Conservation (phyloP, 2,797 vertebrate genomes). For the Ispidina picta region DNA sequence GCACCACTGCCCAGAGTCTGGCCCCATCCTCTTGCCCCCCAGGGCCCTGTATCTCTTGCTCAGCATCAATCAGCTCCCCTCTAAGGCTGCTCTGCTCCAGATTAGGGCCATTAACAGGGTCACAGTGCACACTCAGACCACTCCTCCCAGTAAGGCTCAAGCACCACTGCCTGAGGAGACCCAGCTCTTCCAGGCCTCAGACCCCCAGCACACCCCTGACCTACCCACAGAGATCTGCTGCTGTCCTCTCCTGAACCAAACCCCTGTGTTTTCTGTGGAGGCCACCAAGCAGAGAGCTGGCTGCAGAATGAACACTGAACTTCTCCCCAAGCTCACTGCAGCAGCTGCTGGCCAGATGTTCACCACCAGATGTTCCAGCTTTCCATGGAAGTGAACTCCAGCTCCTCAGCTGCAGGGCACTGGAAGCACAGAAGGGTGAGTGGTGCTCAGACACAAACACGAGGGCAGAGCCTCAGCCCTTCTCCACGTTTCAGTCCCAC, state of each 20-base stretch:
- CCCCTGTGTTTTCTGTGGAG: fast-evolving
- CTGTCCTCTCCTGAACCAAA: not conserved
- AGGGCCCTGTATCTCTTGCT: no score
- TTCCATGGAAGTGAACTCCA: fast-evolving
- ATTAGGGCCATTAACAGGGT: fast-evolving
- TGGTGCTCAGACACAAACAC: not conserved
- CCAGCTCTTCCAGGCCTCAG: not conserved
- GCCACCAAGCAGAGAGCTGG: not conserved
- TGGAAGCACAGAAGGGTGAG: not conserved
- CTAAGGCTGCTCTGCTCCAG: not conserved
- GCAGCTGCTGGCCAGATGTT: not conserved
- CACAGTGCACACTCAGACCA: no score
- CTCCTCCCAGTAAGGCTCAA: not conserved
- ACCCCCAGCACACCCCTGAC: not conserved
- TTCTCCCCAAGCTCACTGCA: not conserved
- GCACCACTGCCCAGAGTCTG: no score
- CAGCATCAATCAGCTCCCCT: no score
- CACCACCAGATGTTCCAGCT: not conserved
- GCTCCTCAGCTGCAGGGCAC: not conserved
- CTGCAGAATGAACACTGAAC: fast-evolving
- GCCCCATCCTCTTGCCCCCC: no score
- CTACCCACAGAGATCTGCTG: fast-evolving
- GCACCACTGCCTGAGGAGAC: not conserved
- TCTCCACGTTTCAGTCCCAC: fast-evolving
- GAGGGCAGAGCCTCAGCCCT: not conserved